These are phyloP conservation scores for Sycophila texana DNA, from an alignment of 2,888 invertebrate genomes.

Conservation along the genomic window DNA sequence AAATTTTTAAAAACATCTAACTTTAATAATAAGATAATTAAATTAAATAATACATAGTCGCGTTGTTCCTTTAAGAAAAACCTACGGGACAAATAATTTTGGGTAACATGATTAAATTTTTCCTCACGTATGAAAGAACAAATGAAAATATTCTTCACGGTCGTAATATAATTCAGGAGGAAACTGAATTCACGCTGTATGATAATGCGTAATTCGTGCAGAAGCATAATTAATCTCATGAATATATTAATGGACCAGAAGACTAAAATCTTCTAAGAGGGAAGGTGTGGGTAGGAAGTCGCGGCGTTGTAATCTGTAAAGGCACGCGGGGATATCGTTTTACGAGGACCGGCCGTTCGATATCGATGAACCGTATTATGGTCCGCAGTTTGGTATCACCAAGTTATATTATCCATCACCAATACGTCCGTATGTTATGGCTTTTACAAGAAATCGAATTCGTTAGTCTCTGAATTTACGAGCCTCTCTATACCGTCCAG, in stretches of 20 bases:
- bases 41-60: no score
- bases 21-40: no score
- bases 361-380: slow-evolving; percentile 8
- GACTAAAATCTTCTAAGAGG: not conserved
- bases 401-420: no score
- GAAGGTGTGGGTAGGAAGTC: no score
- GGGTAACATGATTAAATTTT: no score
- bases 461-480: slow-evolving; percentile 37
- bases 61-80: no score
- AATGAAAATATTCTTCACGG: no score
- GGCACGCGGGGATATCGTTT: not conserved
- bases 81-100: no score
- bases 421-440: not conserved
- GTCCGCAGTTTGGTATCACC: slow-evolving; percentile 1
- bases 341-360: not conserved
- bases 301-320: no score
- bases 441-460: slow-evolving; percentile 43
- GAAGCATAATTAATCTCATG: slow-evolving; percentile 39
- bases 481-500: not conserved
- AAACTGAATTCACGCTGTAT: slow-evolving; percentile 6
- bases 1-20: no score
- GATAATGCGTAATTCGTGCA: slow-evolving; percentile 11
- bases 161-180: not conserved
- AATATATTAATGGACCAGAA: slow-evolving; percentile 18
- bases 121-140: no score